Evolutionary conservation across 2,797 vertebrate genomes (phyloP).

Genomic region (Argya squamiceps): DNA sequence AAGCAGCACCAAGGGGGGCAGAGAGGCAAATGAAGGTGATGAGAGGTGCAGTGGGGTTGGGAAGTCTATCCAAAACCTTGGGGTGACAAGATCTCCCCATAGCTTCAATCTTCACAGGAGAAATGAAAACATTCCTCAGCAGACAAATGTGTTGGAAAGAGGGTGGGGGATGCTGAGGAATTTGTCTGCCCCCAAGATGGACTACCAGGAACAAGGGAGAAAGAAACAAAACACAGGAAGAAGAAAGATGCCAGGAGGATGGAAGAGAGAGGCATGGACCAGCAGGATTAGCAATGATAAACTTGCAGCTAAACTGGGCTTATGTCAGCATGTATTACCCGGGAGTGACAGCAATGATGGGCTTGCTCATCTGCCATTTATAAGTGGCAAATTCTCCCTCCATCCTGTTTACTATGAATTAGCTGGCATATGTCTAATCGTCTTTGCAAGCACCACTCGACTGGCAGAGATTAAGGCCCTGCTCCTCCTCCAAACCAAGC

Average conservation of each 20-base stretch:
- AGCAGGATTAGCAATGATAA: neutral
- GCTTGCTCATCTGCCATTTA: constrained; percentile 59
- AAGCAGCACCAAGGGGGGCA: neutral
- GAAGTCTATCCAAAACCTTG: neutral
- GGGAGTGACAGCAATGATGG: neutral
- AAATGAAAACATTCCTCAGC: neutral
- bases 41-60: neutral
- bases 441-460: constrained; percentile 19
- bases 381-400: constrained; percentile 57
- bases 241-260: neutral
- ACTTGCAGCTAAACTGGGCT: constrained; percentile 22
- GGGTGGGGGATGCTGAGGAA: neutral
- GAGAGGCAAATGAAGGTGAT: neutral
- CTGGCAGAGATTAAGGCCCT: constrained; percentile 21
- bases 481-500: neutral
- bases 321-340: constrained; percentile 11
- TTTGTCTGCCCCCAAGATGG: neutral
- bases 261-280: neutral
- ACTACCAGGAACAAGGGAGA: neutral
- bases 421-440: constrained; percentile 72
- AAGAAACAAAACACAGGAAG: neutral
- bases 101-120: neutral
- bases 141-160: neutral
- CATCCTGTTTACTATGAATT: constrained; percentile 68
- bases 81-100: neutral